Evolutionary conservation across 2,113 vertebrate species (phyloP), one percentile per base, ranked within the genome.

Genomic region (Nothobranchius furzeri): DNA sequence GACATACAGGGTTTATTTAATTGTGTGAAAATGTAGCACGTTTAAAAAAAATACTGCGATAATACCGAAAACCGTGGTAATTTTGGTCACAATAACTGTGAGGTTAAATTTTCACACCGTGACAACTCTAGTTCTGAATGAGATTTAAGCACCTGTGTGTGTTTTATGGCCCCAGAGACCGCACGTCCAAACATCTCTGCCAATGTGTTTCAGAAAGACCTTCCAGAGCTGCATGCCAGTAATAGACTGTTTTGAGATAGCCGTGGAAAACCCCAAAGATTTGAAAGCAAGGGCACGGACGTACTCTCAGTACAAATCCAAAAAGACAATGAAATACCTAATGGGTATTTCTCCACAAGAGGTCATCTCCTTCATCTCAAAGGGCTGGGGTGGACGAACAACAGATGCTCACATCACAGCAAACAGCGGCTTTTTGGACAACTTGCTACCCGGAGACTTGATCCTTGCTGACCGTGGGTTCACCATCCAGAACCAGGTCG

Each of bases 381-480:
- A 52, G 17, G 50, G 50, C 50, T 25, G 20, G 50, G 50, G 17
- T 52, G 50, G 50, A 24, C 9, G 17, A 14, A 49, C 47, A 4
- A 49, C 47, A 49, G 47, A 49, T 49, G 15, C 20, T 3, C 20
- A 24, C 17, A 52, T 11, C 7, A 52, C 20, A 52, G 9, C 50
- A 24, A 52, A 52, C 50, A 52, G 50, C 24, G 17, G 17, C 7
- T 24, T 25, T 52, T 20, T 52, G 50, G 50, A 25, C 7, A 3
- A 52, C 17, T 10, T 52, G 14, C 17, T 52, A 24, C 17, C 50
- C 12, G 50, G 50, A 52, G 20, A 52, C 12, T 1, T 52, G 12
- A 52, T 52, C 20, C 50, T 52, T 25, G 50, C 50, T 52, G 50
- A 52, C 17, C 17, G 17, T 52, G 50, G 50, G 11, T 52, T 52